Evolutionary conservation across 1,140 invertebrate species (phyloP).

Genomic region (Aphelenchoides avenae): DNA sequence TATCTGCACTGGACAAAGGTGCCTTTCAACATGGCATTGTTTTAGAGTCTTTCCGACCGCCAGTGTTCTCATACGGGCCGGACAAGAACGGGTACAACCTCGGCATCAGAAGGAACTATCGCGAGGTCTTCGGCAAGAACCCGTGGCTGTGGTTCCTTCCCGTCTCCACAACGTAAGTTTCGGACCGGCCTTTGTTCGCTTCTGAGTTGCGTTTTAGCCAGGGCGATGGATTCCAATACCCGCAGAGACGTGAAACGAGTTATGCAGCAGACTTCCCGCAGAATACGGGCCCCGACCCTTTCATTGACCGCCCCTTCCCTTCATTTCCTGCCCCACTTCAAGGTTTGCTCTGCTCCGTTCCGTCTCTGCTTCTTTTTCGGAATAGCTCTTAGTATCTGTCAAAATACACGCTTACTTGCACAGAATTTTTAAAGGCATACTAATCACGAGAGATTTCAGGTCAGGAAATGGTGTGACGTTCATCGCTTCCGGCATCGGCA

Average conservation of each 20-base stretch:
- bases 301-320: neutral
- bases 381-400: neutral
- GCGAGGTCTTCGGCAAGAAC: constrained; percentile 34
- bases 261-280: neutral
- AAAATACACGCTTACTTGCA: neutral
- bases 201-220: constrained; percentile 6
- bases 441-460: neutral
- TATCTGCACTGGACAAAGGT: too few relatives aligned
- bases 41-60: constrained; percentile 43
- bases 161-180: constrained; percentile 39
- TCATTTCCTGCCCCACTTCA: neutral
- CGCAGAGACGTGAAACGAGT: constrained; percentile 6
- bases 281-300: too few relatives aligned
- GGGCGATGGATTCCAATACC: constrained; percentile 32
- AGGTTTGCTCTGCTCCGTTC: neutral
- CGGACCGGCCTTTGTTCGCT: neutral
- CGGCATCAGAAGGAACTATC: constrained; percentile 25
- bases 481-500: neutral
- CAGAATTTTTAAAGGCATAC: neutral
- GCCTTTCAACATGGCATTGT: too few relatives aligned
- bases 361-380: neutral
- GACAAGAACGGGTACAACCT: constrained; percentile 41
- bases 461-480: constrained; percentile 2
- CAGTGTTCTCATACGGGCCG: constrained; percentile 33
- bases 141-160: constrained; percentile 30